These are phyloP conservation scores for Gila robusta DNA, from an alignment of 2,797 vertebrate species.

Conservation along the genomic window DNA sequence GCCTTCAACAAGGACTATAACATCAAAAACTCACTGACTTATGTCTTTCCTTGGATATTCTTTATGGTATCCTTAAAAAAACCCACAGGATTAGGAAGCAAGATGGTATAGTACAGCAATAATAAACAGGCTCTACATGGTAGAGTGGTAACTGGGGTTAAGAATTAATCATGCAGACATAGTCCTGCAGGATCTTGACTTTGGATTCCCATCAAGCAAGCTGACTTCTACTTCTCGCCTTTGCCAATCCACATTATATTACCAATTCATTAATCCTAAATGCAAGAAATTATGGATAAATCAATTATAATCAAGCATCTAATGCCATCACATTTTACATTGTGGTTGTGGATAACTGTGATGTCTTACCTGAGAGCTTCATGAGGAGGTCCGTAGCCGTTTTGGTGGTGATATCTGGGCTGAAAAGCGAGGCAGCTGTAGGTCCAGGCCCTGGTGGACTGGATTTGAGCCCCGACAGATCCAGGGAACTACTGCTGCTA, in stretches of 20 bases:
- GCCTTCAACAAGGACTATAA: slow-evolving; percentile 9
- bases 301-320: neutral
- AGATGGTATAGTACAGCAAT: slow-evolving; percentile 1
- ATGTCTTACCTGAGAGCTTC: slow-evolving; percentile 93
- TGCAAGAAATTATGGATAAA: slow-evolving; percentile 17
- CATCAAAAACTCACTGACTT: neutral
- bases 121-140: slow-evolving; percentile 31
- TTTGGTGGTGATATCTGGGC: slow-evolving; percentile 97
- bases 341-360: neutral
- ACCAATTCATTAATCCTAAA: slow-evolving; percentile 21
- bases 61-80: no score
- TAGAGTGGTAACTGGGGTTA: slow-evolving; percentile 15
- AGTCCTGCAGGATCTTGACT: slow-evolving; percentile 23
- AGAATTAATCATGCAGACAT: slow-evolving; percentile 23
- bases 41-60: neutral
- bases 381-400: slow-evolving; percentile 99
- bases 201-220: neutral
- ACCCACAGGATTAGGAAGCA: neutral
- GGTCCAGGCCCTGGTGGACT: slow-evolving; percentile 76
- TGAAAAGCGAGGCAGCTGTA: slow-evolving; percentile 91
- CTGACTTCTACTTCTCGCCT: slow-evolving; percentile 8
- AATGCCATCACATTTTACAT: slow-evolving; percentile 2
- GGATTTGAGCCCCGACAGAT: slow-evolving; percentile 80
- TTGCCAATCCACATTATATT: slow-evolving; percentile 30
- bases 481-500: slow-evolving; percentile 84